Evolutionary conservation across 2,888 invertebrate genomes (phyloP).

Genomic region (Aleiodes alternator): DNA sequence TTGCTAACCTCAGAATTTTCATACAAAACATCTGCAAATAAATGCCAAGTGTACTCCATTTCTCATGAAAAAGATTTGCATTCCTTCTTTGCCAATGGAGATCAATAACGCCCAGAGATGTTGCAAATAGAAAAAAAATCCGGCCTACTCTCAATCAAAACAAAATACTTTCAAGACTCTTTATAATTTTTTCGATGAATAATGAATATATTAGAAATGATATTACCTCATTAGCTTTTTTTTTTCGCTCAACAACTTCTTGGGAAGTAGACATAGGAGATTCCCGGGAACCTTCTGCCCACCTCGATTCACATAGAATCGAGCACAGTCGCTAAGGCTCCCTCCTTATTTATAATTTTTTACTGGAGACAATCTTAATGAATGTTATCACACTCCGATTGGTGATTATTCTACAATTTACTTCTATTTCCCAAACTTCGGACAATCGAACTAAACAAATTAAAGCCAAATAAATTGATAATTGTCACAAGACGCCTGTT

Average conservation of each 20-base stretch:
- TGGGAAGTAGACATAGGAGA: constrained; percentile 43
- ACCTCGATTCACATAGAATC: constrained; percentile 43
- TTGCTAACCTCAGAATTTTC: neutral
- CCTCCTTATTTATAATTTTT: constrained; percentile 1
- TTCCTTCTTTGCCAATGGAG: constrained; percentile 1
- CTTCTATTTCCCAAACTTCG: neutral
- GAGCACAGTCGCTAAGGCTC: constrained; percentile 40
- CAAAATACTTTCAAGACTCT: neutral
- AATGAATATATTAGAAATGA: constrained; percentile 18
- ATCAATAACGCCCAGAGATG: constrained; percentile 8
- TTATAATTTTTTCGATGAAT: neutral
- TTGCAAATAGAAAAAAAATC: neutral
- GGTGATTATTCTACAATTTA: no score
- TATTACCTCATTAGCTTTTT: constrained; percentile 7
- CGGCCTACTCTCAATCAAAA: neutral
- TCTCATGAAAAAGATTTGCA: neutral
- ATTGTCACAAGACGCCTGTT: constrained; percentile 22
- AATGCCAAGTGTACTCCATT: neutral
- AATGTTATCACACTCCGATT: no score
- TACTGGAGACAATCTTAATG: neutral
- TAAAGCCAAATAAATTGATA: neutral
- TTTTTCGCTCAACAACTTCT: constrained; percentile 4
- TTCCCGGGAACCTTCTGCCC: constrained; percentile 41
- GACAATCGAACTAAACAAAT: neutral
- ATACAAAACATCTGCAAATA: neutral